Evolutionary conservation across 2,888 invertebrate species (phyloP).

Genomic region (Pyrochroa serraticornis): DNA sequence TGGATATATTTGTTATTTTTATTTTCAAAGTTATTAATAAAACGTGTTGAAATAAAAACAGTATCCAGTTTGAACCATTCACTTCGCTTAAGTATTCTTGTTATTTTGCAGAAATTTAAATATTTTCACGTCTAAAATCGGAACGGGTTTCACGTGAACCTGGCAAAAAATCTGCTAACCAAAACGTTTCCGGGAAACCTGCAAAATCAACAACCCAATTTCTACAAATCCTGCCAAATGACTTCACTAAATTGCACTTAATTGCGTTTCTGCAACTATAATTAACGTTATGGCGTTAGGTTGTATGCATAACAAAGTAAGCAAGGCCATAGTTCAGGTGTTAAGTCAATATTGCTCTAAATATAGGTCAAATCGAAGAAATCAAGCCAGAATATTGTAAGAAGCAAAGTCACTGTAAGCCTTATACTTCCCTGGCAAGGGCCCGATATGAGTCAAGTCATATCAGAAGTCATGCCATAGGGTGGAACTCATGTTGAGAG

Average conservation of each 20-base stretch:
- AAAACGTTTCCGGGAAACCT: neutral
- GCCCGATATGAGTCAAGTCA: too few species aligned
- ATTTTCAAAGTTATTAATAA: conserved; percentile 27
- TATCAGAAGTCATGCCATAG: too few species aligned
- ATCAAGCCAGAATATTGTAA: too few species aligned
- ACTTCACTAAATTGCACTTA: neutral
- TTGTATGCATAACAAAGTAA: too few species aligned
- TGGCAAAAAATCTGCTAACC: neutral
- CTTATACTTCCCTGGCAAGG: too few species aligned
- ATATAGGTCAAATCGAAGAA: too few species aligned
- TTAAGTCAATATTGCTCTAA: too few species aligned
- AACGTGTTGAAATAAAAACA: conserved; percentile 26
- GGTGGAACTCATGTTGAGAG: too few species aligned
- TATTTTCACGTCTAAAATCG: conserved; percentile 9
- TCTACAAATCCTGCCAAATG: neutral
- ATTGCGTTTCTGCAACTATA: neutral
- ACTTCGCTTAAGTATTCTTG: neutral
- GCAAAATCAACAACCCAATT: neutral
- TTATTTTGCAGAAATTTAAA: conserved; percentile 5
- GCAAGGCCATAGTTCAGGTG: too few species aligned
- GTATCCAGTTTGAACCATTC: conserved; percentile 19
- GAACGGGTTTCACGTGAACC: too few species aligned
- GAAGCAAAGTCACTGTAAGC: too few species aligned
- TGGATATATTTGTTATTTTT: conserved; percentile 26
- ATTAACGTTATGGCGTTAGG: too few species aligned